Conservation (phyloP, 2,797 vertebrate species). For the Eidolon dupreanum region DNA sequence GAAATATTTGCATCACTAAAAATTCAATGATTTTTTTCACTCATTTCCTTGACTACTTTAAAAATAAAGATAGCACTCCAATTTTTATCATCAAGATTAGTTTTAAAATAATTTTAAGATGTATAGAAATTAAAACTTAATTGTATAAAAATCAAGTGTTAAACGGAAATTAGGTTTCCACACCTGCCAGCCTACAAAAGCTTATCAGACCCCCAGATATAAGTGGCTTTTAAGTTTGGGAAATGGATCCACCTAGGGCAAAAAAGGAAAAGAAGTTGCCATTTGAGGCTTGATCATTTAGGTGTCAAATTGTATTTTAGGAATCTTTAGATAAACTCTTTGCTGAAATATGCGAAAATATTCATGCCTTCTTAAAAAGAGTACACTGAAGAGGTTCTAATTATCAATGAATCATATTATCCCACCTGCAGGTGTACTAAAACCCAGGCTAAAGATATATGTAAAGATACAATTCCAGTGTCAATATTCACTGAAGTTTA, state of each 20-base stretch:
- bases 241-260: background rate
- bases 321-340: background rate
- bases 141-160: background rate
- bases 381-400: background rate
- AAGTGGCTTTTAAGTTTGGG: background rate
- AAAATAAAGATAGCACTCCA: background rate
- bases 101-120: background rate
- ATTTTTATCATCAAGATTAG: constrained; percentile 4
- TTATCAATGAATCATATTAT: background rate
- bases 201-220: background rate
- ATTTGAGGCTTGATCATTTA: background rate
- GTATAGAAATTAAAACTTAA: background rate
- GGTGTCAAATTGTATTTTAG: background rate
- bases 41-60: background rate
- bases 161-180: constrained; percentile 3
- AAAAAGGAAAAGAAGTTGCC: background rate
- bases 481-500: background rate
- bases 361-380: background rate
- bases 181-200: background rate
- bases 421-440: background rate
- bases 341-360: background rate
- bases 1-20: background rate
- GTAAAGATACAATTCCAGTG: background rate
- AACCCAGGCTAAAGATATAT: background rate
- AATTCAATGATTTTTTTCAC: background rate